Base-by-base conservation (phyloP, 30 jellyfish, hydroid and myxozoan genomes). In the Rhopilema esculentum region DNA sequence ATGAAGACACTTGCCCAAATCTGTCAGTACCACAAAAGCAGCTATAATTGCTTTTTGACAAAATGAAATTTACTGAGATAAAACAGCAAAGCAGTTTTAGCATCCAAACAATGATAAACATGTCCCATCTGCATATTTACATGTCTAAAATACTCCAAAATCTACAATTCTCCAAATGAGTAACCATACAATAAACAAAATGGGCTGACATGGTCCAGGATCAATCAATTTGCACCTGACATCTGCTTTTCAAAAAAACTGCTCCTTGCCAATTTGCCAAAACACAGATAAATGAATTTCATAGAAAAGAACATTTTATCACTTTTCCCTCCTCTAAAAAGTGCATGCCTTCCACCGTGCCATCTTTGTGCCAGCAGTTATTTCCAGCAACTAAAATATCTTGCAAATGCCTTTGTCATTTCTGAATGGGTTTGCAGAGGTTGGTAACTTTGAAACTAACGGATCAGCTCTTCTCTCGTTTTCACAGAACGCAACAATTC, bases 341-440 rank as follows among this genome's bases (percentile, higher is more conserved):
- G n/a, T n/a, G n/a, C n/a, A n/a, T n/a, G n/a, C n/a, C n/a, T n/a
- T n/a, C n/a, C n/a, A n/a, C n/a, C n/a, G n/a, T n/a, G n/a, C n/a
- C n/a, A n/a, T n/a, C n/a, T n/a, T n/a, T n/a, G n/a, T n/a, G n/a
- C n/a, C n/a, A n/a, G n/a, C n/a, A n/a, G n/a, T n/a, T n/a, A n/a
- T n/a, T n/a, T n/a, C n/a, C n/a, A n/a, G n/a, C n/a, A n/a, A n/a
- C n/a, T n/a, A 93, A 29, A 93, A 27, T 26, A 93, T 66, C 61
- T 30, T 70, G 86, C 98, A 93, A 23, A 79, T 92, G 27, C 94
- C 70, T 17, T 80, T 69, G 53, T 92, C 87, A 49, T 88, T 93
- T 69, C 97, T 86, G 90, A 75, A 93, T 21, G 98, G 98, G 64
- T 93, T 93, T 75, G 86, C 94, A 51, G 98, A 93, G 20, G 98